Evolutionary conservation across 1,140 invertebrate genomes (phyloP), one percentile per base, ranked within the genome.

Genomic region (Bombus affinis): DNA sequence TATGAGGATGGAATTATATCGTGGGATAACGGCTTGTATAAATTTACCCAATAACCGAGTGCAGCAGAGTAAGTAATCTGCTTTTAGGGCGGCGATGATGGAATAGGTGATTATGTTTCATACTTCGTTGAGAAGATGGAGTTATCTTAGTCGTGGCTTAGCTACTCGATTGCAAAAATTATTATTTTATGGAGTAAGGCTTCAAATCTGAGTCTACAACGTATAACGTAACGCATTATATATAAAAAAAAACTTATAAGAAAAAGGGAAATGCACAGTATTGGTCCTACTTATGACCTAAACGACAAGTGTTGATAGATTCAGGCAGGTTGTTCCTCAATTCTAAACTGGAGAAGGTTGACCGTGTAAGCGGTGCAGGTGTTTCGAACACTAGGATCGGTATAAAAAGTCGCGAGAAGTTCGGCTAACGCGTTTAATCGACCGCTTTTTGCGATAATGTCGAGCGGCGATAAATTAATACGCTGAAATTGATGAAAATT

Each of bases 11-110:
- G 32, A 66, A 35, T 66, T 66, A 66, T 18, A 18, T 66, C 15
- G 65, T 0, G 8, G 32, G 13, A 66, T 35, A 66, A 66, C 32
- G 32, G 65, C 65, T 66, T 66, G 65, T 35, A 66, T 66, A 66
- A 66, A 66, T 66, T 66, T 66, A 35, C n/a, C 65, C 65, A 66
- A 66, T 66, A 66, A 66, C n/a, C 65, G 65, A 66, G 65, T 66
- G 65, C 65, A 32, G 65, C 32, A 6, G n/a, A 32, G n/a, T 35
- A 66, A 66, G 32, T 66, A 66, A 66, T 66, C 32, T 35, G 65
- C 65, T 66, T 66, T 66, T 35, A 66, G 65, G 32, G 32, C 65
- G 65, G 5, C 13, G n/a, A 66, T 18, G n/a, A 32, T 66, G 65
- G 65, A 66, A 22, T 13, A 18, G 15, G 15, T 35, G 65, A 66